phyloP scores from a whole-genome alignment of 2,888 invertebrate genomes.

The Euzetes globulus region DNA sequence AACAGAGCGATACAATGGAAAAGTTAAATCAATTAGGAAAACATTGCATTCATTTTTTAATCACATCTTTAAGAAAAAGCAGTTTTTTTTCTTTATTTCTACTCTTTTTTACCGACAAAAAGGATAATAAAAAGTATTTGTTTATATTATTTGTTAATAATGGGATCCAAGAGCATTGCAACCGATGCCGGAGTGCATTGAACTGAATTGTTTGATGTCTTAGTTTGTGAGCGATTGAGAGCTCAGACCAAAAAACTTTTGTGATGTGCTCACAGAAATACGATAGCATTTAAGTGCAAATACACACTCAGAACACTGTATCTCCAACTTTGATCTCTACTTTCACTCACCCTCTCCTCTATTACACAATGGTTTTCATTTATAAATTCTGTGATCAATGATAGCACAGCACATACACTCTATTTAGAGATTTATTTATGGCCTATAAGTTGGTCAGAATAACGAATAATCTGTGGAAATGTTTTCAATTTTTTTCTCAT shows the following conservation, averaged over 20 bases:
- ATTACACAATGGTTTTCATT: not conserved
- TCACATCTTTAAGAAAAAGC: too few species aligned
- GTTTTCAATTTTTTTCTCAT: not conserved
- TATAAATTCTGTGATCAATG: not conserved
- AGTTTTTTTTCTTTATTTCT: too few species aligned
- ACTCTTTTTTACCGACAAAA: too few species aligned
- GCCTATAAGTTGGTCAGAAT: not conserved
- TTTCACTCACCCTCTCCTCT: not conserved
- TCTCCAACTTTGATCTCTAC: not conserved
- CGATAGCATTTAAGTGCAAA: not conserved
- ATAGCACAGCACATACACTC: not conserved
- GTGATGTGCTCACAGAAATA: not conserved
- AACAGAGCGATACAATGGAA: too few species aligned
- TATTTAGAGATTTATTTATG: not conserved
- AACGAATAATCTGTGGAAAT: not conserved
- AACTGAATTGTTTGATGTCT: conserved; percentile 4
- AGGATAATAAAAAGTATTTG: too few species aligned
- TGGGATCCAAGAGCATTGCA: too few species aligned
- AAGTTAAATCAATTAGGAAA: too few species aligned
- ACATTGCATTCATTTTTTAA: too few species aligned
- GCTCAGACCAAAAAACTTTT: not conserved
- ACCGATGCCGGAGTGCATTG: conserved; percentile 6
- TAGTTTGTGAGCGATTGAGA: not conserved
- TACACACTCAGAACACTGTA: not conserved
- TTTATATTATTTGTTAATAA: too few species aligned